These are phyloP conservation scores for Melopsittacus undulatus DNA, from an alignment of 2,797 vertebrate species.

Conservation along the genomic window DNA sequence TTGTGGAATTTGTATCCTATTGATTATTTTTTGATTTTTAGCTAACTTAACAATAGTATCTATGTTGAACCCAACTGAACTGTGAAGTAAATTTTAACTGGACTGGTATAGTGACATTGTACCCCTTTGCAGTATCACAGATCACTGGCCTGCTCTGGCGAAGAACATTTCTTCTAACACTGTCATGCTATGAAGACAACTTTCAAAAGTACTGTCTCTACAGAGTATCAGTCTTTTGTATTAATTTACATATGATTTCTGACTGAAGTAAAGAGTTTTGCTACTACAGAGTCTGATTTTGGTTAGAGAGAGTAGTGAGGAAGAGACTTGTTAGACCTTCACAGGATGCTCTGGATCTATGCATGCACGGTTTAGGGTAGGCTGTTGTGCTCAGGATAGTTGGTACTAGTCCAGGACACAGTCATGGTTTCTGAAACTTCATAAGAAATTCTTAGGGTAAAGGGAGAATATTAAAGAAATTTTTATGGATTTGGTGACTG, in stretches of 20 bases:
- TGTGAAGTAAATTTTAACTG: slow-evolving; percentile 12
- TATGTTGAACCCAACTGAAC: slow-evolving; percentile 22
- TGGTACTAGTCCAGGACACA: background rate
- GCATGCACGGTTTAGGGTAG: background rate
- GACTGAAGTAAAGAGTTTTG: background rate
- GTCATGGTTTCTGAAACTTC: background rate
- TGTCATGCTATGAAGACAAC: background rate
- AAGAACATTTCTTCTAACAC: background rate
- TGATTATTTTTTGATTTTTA: slow-evolving; percentile 16
- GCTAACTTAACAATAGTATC: background rate
- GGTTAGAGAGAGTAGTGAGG: background rate
- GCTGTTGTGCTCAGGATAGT: background rate
- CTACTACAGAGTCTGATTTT: background rate
- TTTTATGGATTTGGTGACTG: background rate
- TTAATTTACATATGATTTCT: background rate
- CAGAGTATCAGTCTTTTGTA: background rate
- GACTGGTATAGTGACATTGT: background rate
- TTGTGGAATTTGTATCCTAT: background rate
- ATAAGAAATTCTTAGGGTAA: background rate
- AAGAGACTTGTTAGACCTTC: background rate
- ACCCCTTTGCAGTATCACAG: slow-evolving; percentile 12
- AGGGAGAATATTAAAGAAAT: background rate
- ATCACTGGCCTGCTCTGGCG: background rate
- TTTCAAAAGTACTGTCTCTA: slow-evolving; percentile 4
- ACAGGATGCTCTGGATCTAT: background rate